These are phyloP conservation scores for Podotricha telesiphe DNA, from an alignment of 2,888 invertebrate genomes.

Conservation along the genomic window DNA sequence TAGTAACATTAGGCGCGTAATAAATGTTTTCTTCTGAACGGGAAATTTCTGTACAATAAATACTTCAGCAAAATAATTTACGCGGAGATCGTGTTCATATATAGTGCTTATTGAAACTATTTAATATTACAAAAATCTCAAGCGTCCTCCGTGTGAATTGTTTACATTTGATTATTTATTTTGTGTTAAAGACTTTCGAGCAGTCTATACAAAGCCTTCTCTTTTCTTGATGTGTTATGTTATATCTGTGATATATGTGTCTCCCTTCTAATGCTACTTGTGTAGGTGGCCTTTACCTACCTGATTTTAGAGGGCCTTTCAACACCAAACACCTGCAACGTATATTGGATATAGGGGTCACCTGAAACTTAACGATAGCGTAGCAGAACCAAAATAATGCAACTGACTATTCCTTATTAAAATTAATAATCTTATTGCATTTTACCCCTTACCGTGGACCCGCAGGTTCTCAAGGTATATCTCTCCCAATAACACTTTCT, in stretches of 20 bases:
- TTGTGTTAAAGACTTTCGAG: slow-evolving; percentile 52
- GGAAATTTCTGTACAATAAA: slow-evolving; percentile 63
- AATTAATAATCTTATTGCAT: slow-evolving; percentile 81
- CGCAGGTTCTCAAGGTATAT: slow-evolving; percentile 85
- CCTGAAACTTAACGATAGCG: slow-evolving; percentile 62
- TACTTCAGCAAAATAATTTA: slow-evolving; percentile 57
- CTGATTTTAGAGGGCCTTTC: slow-evolving; percentile 64
- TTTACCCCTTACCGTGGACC: slow-evolving; percentile 81
- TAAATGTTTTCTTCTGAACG: slow-evolving; percentile 79
- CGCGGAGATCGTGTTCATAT: slow-evolving; percentile 30
- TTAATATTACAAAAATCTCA: not conserved
- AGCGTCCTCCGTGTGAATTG: slow-evolving; percentile 59
- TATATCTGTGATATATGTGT: slow-evolving; percentile 70
- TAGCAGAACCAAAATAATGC: slow-evolving; percentile 62
- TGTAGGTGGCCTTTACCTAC: slow-evolving; percentile 61
- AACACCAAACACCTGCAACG: slow-evolving; percentile 54
- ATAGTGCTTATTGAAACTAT: not conserved
- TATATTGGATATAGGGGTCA: slow-evolving; percentile 70
- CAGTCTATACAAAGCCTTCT: slow-evolving; percentile 63
- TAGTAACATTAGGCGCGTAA: slow-evolving; percentile 83
- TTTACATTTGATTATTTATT: slow-evolving; percentile 54
- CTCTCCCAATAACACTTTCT: slow-evolving; percentile 79
- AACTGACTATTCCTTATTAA: slow-evolving; percentile 72
- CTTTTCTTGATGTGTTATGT: slow-evolving; percentile 74
- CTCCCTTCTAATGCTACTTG: slow-evolving; percentile 63